phyloP scores from a whole-genome alignment of 2,797 vertebrate genomes.

The Bovichtus diacanthus region DNA sequence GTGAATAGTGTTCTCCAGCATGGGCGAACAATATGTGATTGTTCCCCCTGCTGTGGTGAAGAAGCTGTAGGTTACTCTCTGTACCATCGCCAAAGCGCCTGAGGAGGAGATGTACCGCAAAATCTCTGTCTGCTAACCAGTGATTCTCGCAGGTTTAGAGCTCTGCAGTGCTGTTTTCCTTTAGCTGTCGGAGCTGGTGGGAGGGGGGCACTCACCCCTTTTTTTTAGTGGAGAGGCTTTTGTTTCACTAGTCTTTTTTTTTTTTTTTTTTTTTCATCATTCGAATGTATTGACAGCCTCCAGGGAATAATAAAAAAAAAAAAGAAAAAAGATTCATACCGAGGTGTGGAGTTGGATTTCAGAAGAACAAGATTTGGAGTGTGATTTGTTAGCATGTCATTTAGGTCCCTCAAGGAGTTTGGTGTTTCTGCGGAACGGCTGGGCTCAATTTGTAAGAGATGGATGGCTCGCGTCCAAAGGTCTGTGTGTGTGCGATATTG shows the following conservation, averaged over 20 bases:
- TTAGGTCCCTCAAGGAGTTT: constrained; percentile 82
- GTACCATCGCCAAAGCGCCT: constrained; percentile 82
- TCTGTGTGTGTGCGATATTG: constrained; percentile 71
- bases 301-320: not conserved
- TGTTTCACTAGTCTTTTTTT: constrained; percentile 35
- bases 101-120: constrained; percentile 66
- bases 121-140: constrained; percentile 64
- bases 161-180: constrained; percentile 61
- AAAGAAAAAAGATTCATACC: constrained; percentile 13
- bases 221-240: constrained; percentile 53
- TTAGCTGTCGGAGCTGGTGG: constrained; percentile 49
- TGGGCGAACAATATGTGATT: constrained; percentile 84
- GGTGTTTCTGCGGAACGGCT: constrained; percentile 82
- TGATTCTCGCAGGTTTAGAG: constrained; percentile 61
- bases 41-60: constrained; percentile 77
- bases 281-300: constrained; percentile 52
- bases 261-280: constrained; percentile 35
- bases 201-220: constrained; percentile 48
- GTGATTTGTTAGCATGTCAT: constrained; percentile 79
- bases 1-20: constrained; percentile 81
- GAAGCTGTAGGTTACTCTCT: constrained; percentile 82
- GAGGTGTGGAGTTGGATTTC: constrained; percentile 58
- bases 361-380: constrained; percentile 40
- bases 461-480: constrained; percentile 84
- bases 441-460: constrained; percentile 83